Percentiles rank a stretch among this genome's conserved stretches.
These are phyloP conservation scores for Norana najaformis DNA, from an alignment of 2,888 invertebrate genomes.

Conservation along the genomic window DNA sequence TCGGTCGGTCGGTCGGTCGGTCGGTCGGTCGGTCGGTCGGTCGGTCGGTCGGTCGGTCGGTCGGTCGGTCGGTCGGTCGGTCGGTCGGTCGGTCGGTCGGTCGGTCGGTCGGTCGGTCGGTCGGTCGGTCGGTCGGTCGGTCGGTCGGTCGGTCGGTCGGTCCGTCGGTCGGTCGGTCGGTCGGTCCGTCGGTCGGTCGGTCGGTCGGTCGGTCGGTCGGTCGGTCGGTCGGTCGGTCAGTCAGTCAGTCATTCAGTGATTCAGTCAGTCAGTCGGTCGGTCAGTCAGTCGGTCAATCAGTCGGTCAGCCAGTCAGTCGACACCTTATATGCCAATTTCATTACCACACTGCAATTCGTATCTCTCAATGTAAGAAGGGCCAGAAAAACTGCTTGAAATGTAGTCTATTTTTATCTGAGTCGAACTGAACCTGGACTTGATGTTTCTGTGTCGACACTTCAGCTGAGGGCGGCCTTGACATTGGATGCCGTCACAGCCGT, in stretches of 20 bases:
- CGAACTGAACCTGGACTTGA: background rate
- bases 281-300: background rate
- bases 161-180: background rate
- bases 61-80: conserved; percentile 17
- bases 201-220: background rate
- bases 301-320: background rate
- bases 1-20: background rate
- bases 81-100: background rate
- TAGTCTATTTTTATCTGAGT: background rate
- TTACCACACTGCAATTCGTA: background rate
- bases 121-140: background rate
- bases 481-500: conserved; percentile 91
- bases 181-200: no score
- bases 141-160: background rate
- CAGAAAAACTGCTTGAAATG: background rate
- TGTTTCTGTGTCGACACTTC: conserved; percentile 28
- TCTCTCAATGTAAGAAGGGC: background rate
- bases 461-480: conserved; percentile 93
- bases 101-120: background rate
- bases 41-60: conserved; percentile 17
- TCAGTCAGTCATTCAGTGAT: conserved; percentile 13
- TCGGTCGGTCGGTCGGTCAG: background rate
- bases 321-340: background rate
- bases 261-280: background rate
- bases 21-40: background rate